Conservation (phyloP, 1,140 invertebrate genomes). For the Elymnias hypermnestra region DNA sequence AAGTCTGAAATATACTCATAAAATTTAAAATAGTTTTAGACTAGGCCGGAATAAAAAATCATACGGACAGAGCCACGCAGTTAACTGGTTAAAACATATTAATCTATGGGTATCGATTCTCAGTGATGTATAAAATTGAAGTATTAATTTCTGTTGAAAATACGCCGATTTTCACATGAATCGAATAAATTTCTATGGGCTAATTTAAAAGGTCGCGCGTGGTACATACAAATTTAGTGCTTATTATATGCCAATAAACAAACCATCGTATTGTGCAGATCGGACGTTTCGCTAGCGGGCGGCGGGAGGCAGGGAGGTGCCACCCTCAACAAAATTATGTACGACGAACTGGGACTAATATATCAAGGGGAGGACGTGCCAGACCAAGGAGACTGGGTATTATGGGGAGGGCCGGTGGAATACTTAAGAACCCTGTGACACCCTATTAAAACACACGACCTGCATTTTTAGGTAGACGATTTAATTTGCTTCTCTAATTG, state of each 20-base stretch:
- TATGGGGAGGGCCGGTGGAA: constrained; percentile 68
- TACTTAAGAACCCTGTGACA: constrained; percentile 74
- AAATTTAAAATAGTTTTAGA: too few species aligned
- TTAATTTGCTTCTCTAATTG: constrained; percentile 42
- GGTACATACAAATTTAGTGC: constrained; percentile 21
- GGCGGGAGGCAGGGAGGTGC: constrained; percentile 40
- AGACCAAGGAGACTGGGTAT: constrained; percentile 72
- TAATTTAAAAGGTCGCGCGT: constrained; percentile 6
- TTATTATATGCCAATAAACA: constrained; percentile 59
- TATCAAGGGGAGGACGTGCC: constrained; percentile 73
- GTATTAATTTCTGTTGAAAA: too few species aligned
- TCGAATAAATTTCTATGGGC: neutral
- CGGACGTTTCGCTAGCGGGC: constrained; percentile 39
- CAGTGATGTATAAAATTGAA: too few species aligned
- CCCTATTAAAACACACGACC: constrained; percentile 73
- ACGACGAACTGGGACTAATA: constrained; percentile 76
- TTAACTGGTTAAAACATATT: too few species aligned
- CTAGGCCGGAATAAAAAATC: too few species aligned
- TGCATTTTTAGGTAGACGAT: constrained; percentile 53
- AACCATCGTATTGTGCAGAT: constrained; percentile 64
- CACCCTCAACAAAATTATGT: constrained; percentile 74
- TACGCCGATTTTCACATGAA: too few species aligned
- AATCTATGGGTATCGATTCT: too few species aligned
- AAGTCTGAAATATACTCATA: too few species aligned
- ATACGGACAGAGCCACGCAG: too few species aligned